A percentile compares a stretch with the other conserved stretches of the same genome.
These are phyloP conservation scores for Anguilla japonica DNA, from an alignment of 2,113 vertebrate species.

Conservation along the genomic window DNA sequence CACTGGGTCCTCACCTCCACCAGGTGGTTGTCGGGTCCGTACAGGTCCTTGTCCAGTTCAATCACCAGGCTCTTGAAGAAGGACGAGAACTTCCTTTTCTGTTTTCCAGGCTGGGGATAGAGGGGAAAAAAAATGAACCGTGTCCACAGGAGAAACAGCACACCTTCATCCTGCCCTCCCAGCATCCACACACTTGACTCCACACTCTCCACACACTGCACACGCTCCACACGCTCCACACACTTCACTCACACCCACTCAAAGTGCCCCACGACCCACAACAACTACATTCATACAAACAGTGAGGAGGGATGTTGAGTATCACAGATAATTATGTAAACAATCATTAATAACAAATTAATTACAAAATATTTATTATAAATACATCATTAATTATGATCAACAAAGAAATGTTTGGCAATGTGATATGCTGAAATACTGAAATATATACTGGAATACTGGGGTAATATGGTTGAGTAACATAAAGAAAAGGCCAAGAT, in stretches of 20 bases:
- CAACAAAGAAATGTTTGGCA: not conserved
- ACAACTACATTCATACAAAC: too few species aligned
- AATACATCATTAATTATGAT: not conserved
- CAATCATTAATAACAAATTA: not conserved
- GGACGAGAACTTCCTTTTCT: constrained; percentile 86
- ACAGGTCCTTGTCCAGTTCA: constrained; percentile 86
- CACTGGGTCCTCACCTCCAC: constrained; percentile 73
- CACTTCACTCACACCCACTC: not conserved
- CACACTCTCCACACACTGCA: not conserved
- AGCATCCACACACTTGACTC: not conserved
- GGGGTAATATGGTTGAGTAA: not conserved
- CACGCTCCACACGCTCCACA: not conserved
- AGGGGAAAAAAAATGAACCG: not conserved
- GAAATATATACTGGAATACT: not conserved
- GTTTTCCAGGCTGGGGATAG: constrained; percentile 77
- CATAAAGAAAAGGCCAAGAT: not conserved
- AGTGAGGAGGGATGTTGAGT: too few species aligned
- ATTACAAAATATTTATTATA: not conserved
- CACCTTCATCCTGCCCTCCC: not conserved
- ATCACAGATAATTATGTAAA: not conserved
- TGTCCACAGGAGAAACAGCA: too few species aligned
- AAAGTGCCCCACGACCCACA: not conserved
- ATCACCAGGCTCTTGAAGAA: constrained; percentile 91
- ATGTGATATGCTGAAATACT: not conserved
- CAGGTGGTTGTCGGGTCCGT: constrained; percentile 86